A percentile compares a stretch with the other conserved stretches of the same genome.
These are phyloP conservation scores for Morphnarchus princeps DNA, from an alignment of 2,113 vertebrate genomes.

Conservation along the genomic window DNA sequence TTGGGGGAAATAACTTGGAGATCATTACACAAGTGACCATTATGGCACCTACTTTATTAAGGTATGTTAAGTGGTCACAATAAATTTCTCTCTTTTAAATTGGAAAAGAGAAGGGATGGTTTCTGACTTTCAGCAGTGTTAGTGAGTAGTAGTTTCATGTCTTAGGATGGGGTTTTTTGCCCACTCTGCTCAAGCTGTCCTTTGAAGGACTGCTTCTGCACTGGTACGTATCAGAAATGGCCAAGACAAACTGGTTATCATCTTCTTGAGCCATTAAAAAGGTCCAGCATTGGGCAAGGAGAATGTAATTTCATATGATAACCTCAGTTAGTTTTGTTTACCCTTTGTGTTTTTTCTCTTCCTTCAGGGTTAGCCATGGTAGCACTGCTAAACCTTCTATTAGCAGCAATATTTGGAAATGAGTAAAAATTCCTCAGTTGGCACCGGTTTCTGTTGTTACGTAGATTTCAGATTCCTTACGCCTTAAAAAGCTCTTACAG, in stretches of 20 bases:
- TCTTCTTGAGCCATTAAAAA: not conserved
- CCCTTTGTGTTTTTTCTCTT: not conserved
- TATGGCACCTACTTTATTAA: not conserved
- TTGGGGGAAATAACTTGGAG: not conserved
- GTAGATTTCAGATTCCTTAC: not conserved
- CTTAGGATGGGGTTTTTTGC: not conserved
- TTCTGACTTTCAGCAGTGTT: not conserved
- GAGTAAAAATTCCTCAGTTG: not conserved
- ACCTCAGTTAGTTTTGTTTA: not conserved
- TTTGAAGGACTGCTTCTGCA: not conserved
- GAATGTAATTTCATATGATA: not conserved
- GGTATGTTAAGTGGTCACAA: not conserved
- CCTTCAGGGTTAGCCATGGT: not conserved
- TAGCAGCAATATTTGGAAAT: not conserved
- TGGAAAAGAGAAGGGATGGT: not conserved
- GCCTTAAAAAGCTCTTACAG: not conserved
- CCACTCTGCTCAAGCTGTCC: not conserved
- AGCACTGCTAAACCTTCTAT: not conserved
- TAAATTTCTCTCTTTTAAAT: not conserved
- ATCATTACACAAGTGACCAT: not conserved
- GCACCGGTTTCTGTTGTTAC: not conserved
- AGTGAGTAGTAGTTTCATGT: not conserved
- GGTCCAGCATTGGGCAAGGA: not conserved
- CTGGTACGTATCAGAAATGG: not conserved
- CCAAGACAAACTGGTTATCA: not conserved